Evolutionary conservation across 1,140 invertebrate species (phyloP), one percentile per base, ranked within the genome.

Genomic region (Brachystomella parvula): DNA sequence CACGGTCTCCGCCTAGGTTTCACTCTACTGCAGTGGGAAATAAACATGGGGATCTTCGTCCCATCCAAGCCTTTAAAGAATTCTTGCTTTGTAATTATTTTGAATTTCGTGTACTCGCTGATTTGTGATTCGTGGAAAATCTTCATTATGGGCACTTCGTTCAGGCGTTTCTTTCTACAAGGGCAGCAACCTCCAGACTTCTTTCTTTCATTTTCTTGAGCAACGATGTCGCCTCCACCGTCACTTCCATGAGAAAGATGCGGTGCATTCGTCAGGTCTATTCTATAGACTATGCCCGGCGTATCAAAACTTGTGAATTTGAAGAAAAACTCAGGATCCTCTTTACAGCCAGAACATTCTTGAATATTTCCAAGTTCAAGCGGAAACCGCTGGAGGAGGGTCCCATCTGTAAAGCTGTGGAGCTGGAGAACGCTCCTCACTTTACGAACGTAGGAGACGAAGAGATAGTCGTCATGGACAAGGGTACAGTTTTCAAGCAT

Each of bases 1-100:
- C 49, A 53, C 3, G 49, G 12, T 6, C 49, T 76, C 81, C 76
- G 83, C 83, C 63, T 74, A 76, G 65, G 39, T 47, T 49, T 57
- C 3, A 75, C 75, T 79, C 88, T 87, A 79, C 90, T 90, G 75
- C 85, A 87, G 68, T 86, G 85, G 32, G 96, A 85, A 68, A 99
- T 87, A 78, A 96, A 99, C 95, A 99, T 98, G 2, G 96, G 96
- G 72, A 99, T 84, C 79, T 89, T 88, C 0, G 93, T 96, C 64
- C 90, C 91, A 81, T 98, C 96, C 80, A 92, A 95, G 77, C 92
- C 94, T 1, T 82, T 75, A 78, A 96, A 98, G 80, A 98, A 99
- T 35, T 96, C 83, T 81, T 98, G 96, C 62, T 87, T 85, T 2
- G 89, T 89, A 76, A 89, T 85, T 76, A 92, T 98, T 58, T 87